Conservation (phyloP, 1,140 invertebrate genomes). For the Acromyrmex heyeri region DNA sequence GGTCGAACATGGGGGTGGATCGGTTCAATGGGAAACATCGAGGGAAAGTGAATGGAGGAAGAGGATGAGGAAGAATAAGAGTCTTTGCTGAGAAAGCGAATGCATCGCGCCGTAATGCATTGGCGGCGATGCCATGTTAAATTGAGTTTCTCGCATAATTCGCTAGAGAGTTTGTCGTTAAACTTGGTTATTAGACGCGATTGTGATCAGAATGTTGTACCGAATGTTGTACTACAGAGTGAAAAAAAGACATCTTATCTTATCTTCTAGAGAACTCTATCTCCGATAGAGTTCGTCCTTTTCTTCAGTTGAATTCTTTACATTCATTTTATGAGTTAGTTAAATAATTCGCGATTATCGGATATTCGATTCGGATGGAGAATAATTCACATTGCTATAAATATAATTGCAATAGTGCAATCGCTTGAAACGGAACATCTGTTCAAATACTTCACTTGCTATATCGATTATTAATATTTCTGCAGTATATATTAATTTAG, state of each 20-base stretch:
- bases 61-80: neutral
- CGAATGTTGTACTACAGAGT: neutral
- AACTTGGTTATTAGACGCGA: conserved; percentile 30
- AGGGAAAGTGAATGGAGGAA: conserved; percentile 2
- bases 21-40: conserved; percentile 15
- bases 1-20: conserved; percentile 30
- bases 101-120: conserved; percentile 28
- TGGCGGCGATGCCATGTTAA: conserved; percentile 10
- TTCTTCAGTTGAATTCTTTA: neutral
- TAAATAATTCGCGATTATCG: neutral
- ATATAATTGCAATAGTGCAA: neutral
- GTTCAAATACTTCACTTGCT: neutral
- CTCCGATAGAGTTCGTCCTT: neutral
- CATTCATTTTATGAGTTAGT: neutral
- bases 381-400: neutral
- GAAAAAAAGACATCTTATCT: neutral
- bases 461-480: neutral
- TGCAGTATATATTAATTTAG: neutral
- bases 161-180: conserved; percentile 5
- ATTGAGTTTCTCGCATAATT: conserved; percentile 61
- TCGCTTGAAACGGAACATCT: neutral
- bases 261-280: neutral
- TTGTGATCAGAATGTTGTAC: conserved; percentile 11
- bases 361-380: neutral
- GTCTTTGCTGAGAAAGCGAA: neutral